A percentile compares a stretch with the other conserved stretches of the same genome.
Evolutionary conservation across 2,888 invertebrate genomes (phyloP).

Genomic region (Dione vanillae): DNA sequence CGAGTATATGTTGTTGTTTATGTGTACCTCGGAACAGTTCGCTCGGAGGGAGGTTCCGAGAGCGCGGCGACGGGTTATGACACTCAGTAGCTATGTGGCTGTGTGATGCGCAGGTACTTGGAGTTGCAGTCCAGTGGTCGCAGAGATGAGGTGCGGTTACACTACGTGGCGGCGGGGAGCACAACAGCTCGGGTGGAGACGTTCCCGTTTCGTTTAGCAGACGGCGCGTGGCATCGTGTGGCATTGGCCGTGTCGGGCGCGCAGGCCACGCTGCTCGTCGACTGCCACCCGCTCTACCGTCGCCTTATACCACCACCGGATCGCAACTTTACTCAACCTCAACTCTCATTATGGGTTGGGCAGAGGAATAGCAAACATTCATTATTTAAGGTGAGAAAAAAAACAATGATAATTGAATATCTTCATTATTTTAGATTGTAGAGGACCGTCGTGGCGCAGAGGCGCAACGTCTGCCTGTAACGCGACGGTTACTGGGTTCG

Average conservation of each 20-base stretch:
- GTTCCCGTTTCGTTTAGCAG: slow-evolving; percentile 94
- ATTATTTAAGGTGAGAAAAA: slow-evolving; percentile 90
- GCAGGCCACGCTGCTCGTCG: slow-evolving; percentile 92
- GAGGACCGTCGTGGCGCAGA: too few relatives aligned
- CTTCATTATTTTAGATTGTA: too few relatives aligned
- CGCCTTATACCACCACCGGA: slow-evolving; percentile 91
- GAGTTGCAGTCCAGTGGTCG: slow-evolving; percentile 96
- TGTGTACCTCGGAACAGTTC: slow-evolving; percentile 85
- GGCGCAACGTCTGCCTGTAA: too few relatives aligned
- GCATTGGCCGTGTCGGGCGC: slow-evolving; percentile 93
- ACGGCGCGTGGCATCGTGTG: slow-evolving; percentile 94
- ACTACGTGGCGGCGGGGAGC: slow-evolving; percentile 89
- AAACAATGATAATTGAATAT: background rate
- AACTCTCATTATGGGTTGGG: slow-evolving; percentile 92
- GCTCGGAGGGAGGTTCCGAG: slow-evolving; percentile 66
- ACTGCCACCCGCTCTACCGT: slow-evolving; percentile 94
- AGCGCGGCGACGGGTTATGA: slow-evolving; percentile 51
- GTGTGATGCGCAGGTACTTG: slow-evolving; percentile 88
- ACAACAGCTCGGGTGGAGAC: slow-evolving; percentile 90
- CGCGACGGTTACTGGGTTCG: too few relatives aligned
- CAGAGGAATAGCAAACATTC: slow-evolving; percentile 94
- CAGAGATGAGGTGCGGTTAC: slow-evolving; percentile 93
- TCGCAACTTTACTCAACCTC: slow-evolving; percentile 89
- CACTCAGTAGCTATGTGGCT: slow-evolving; percentile 52
- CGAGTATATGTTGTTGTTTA: slow-evolving; percentile 77